Evolutionary conservation across 2,113 vertebrate genomes (phyloP).

Genomic region (Solea senegalensis): DNA sequence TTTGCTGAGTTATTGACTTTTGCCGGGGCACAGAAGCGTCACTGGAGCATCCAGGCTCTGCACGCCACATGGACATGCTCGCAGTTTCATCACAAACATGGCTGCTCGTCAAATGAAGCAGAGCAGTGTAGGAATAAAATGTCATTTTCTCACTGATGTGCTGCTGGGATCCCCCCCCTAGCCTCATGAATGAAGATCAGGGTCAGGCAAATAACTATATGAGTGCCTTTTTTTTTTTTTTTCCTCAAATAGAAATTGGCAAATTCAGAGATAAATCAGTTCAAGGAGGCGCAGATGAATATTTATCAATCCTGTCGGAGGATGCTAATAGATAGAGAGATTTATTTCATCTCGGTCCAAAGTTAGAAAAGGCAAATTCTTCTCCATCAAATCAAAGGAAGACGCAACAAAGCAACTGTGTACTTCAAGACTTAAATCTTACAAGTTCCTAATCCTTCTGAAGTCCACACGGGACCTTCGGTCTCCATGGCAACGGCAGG

Average conservation of each 20-base stretch:
- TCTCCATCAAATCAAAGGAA: slow-evolving; percentile 86
- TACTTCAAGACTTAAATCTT: slow-evolving; percentile 98
- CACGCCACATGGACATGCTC: slow-evolving; percentile 68
- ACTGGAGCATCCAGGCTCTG: slow-evolving; percentile 63
- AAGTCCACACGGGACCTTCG: slow-evolving; percentile 97
- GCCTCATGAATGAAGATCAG: slow-evolving; percentile 71
- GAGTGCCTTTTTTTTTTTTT: slow-evolving; percentile 70
- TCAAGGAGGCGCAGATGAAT: slow-evolving; percentile 66
- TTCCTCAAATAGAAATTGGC: slow-evolving; percentile 46
- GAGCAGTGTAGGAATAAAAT: slow-evolving; percentile 65
- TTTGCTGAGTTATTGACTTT: slow-evolving; percentile 79
- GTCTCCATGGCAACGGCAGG: slow-evolving; percentile 98
- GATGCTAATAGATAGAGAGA: slow-evolving; percentile 76
- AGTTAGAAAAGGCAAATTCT: slow-evolving; percentile 83
- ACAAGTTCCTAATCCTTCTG: slow-evolving; percentile 99
- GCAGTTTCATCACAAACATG: slow-evolving; percentile 77
- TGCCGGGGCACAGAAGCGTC: slow-evolving; percentile 63
- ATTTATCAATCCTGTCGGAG: slow-evolving; percentile 73
- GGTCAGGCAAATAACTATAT: slow-evolving; percentile 64
- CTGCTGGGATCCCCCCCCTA: slow-evolving; percentile 38
- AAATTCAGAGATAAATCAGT: slow-evolving; percentile 72
- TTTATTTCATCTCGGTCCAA: slow-evolving; percentile 80
- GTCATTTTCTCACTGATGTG: slow-evolving; percentile 61
- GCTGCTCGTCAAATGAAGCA: slow-evolving; percentile 60
- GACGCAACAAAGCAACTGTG: slow-evolving; percentile 87